Evolutionary conservation across 2,113 vertebrate species (phyloP).

Genomic region (Ondatra zibethicus): DNA sequence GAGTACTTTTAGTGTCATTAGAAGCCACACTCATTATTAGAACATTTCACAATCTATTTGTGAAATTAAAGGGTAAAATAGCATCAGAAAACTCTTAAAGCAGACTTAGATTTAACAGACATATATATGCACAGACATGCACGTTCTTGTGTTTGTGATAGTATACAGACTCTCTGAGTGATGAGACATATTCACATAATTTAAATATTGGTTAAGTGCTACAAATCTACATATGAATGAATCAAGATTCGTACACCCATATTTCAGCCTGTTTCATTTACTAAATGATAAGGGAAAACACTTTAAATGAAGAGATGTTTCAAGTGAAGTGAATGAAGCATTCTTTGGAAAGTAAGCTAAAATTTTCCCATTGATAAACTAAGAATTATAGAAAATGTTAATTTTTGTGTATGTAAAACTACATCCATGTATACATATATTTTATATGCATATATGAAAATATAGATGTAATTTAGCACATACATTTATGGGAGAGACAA

Average conservation of each 20-base stretch:
- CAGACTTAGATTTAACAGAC: neutral
- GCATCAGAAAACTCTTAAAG: slow-evolving; percentile 35
- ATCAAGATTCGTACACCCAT: neutral
- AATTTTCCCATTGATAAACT: neutral
- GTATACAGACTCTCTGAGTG: neutral
- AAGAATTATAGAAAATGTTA: slow-evolving; percentile 26
- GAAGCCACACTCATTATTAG: neutral
- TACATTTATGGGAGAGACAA: neutral
- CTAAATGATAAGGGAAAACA: neutral
- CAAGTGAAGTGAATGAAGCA: slow-evolving; percentile 18
- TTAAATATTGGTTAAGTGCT: neutral
- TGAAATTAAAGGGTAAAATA: slow-evolving; percentile 36
- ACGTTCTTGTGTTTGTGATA: neutral
- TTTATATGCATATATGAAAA: neutral
- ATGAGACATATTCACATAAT: neutral
- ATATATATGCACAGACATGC: neutral
- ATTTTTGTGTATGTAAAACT: neutral
- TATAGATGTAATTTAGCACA: neutral
- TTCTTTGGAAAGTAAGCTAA: slow-evolving; percentile 25
- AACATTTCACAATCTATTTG: neutral
- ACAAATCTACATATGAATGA: neutral
- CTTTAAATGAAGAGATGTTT: slow-evolving; percentile 6
- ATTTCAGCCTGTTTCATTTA: neutral
- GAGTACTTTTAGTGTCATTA: neutral
- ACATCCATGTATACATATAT: neutral